These are phyloP conservation scores for Arion vulgaris DNA, from an alignment of 1,140 invertebrate genomes.

Conservation along the genomic window DNA sequence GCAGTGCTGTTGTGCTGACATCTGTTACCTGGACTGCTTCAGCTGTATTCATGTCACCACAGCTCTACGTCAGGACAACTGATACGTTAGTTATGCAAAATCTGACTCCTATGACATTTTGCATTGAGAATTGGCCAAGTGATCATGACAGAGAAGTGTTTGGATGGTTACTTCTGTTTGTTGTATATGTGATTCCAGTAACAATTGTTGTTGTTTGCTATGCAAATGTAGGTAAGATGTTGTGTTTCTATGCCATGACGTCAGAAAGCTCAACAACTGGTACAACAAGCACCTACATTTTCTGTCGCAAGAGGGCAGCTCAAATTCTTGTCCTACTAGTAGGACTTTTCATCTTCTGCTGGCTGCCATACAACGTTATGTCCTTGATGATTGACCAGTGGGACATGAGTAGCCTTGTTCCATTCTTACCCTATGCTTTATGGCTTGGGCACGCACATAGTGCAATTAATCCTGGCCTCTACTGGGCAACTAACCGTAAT, in stretches of 20 bases:
- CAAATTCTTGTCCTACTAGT: constrained; percentile 93
- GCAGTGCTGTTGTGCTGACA: constrained; percentile 77
- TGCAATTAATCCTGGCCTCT: constrained; percentile 84
- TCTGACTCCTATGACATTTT: constrained; percentile 71
- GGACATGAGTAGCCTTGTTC: constrained; percentile 59
- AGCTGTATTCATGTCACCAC: constrained; percentile 79
- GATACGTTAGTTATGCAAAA: constrained; percentile 44
- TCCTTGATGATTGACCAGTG: constrained; percentile 78
- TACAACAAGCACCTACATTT: constrained; percentile 72
- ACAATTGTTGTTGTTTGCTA: constrained; percentile 75
- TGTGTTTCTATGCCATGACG: constrained; percentile 75
- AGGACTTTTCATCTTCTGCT: constrained; percentile 93
- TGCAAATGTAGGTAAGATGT: constrained; percentile 68
- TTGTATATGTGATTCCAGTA: constrained; percentile 75
- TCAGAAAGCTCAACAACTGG: constrained; percentile 72
- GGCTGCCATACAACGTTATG: constrained; percentile 87
- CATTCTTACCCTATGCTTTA: constrained; percentile 75
- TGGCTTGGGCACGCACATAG: constrained; percentile 84
- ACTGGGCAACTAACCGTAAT: constrained; percentile 83
- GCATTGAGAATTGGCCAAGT: constrained; percentile 75
- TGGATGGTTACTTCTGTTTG: constrained; percentile 74
- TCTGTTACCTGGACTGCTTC: constrained; percentile 79
- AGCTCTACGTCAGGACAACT: constrained; percentile 76
- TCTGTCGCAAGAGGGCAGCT: constrained; percentile 90
- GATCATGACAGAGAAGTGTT: constrained; percentile 70